These are phyloP conservation scores for Fukomys damarensis DNA, from an alignment of 2,113 vertebrate species.

Conservation along the genomic window DNA sequence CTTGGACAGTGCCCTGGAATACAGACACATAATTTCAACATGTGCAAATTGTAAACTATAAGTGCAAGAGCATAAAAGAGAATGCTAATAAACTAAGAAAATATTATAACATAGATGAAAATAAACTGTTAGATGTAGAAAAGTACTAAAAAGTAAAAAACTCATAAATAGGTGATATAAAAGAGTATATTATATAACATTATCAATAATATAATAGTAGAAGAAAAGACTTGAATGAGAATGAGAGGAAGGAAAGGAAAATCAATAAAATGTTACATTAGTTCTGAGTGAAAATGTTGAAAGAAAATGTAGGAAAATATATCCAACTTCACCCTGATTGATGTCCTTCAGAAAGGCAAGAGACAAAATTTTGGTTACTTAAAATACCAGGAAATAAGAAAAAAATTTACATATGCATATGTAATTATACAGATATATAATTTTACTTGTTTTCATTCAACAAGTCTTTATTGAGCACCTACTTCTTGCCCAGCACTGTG, in stretches of 20 bases:
- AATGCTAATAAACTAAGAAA: background rate
- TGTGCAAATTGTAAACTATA: background rate
- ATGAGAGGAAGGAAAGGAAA: background rate
- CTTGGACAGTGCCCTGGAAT: background rate
- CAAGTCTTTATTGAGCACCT: conserved; percentile 67
- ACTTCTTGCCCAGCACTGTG: conserved; percentile 27
- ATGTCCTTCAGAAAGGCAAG: background rate
- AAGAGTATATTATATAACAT: background rate
- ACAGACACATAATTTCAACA: background rate
- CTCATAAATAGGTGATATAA: background rate
- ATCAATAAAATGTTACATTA: background rate
- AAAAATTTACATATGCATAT: background rate
- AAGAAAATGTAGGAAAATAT: background rate
- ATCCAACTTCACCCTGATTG: background rate
- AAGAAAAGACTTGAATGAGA: background rate
- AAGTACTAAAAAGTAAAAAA: background rate
- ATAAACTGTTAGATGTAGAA: background rate
- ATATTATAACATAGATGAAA: background rate
- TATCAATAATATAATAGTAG: background rate
- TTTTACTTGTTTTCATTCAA: too few species aligned
- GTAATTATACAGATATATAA: too few species aligned
- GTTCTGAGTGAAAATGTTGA: background rate
- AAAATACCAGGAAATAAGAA: background rate
- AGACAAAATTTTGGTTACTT: background rate
- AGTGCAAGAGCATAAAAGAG: background rate